phyloP scores from a whole-genome alignment of 2,888 invertebrate genomes.

The Rapana venosa region DNA sequence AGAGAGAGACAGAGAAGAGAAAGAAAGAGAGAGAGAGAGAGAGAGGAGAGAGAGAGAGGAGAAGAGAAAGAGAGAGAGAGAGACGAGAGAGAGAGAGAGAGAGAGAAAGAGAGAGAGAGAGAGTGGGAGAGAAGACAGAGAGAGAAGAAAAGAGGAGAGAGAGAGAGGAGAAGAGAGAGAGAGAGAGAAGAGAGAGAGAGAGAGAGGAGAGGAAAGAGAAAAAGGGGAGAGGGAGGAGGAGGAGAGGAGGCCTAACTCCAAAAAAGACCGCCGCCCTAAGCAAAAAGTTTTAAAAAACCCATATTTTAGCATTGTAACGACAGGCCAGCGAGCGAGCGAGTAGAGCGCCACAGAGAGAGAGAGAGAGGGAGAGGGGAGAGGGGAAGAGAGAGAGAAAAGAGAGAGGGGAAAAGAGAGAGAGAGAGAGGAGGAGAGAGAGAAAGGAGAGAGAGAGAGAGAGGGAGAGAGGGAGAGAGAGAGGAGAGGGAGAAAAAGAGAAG shows the following conservation, averaged over 20 bases:
- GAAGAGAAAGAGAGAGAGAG: neutral
- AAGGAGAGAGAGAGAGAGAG: neutral
- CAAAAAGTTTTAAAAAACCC: neutral
- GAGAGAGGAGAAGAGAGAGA: no score
- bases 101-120: conserved; percentile 6
- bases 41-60: neutral
- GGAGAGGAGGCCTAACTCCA: neutral
- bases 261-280: no score
- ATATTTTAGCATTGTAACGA: neutral
- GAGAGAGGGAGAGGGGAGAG: neutral
- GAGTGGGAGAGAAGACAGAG: neutral
- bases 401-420: neutral
- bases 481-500: neutral
- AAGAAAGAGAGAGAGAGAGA: no score
- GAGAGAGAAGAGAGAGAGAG: no score
- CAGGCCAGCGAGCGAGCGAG: neutral
- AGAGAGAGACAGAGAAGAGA: neutral
- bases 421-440: neutral
- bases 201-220: no score
- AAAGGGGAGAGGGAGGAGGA: neutral
- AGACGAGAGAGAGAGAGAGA: neutral
- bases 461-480: neutral
- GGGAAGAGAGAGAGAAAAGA: neutral
- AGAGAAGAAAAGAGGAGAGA: neutral
- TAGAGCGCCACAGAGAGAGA: neutral